Base-by-base conservation (phyloP, 2,888 invertebrate genomes). In the Rhagium mordax region DNA sequence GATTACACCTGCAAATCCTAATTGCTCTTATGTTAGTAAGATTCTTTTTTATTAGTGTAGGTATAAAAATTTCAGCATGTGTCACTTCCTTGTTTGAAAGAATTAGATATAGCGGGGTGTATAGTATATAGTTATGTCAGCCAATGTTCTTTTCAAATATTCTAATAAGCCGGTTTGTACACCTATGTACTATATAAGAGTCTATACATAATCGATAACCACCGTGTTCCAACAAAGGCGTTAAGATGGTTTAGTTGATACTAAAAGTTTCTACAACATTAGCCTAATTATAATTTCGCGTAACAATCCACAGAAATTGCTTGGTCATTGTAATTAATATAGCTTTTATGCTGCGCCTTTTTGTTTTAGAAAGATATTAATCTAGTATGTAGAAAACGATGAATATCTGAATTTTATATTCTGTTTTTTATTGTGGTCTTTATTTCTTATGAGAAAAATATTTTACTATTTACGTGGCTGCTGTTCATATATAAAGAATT, bases 281-380 rank as follows among this genome's bases (percentile, higher is more conserved):
- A 64, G 49, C 64, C 24, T 64, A 49, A 64, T 64, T 64, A 64
- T 64, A 64, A 64, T 64, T 64, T 64, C n/a, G 64, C 49, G 10
- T 49, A 64, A 64, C 49, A 49, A 49, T 64, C 27, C 15, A 49
- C 48, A 29, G 24, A 49, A 64, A 67, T 7, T 74, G 80, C 79
- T 67, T 66, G 78, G 78, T 81, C 82, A 82, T 71, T 75, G 81
- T 79, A 80, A 81, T 82, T 82, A 82, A 82, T 81, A 81, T 74
- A 57, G 74, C 78, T 78, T 81, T 81, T 78, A 78, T 79, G 78
- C 78, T 80, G 78, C 79, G 13, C 48, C 47, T 48, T 61, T 61
- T 60, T 49, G 24, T 49, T 64, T 27, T 29, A 24, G 51, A 13
- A 64, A 21, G 64, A 27, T 51, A 64, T 49, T 10, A 20, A 47